A percentile compares a stretch with the other conserved stretches of the same genome.
These are phyloP conservation scores for Coracias cyanogaster DNA, from an alignment of 2,797 vertebrate species.

Conservation along the genomic window DNA sequence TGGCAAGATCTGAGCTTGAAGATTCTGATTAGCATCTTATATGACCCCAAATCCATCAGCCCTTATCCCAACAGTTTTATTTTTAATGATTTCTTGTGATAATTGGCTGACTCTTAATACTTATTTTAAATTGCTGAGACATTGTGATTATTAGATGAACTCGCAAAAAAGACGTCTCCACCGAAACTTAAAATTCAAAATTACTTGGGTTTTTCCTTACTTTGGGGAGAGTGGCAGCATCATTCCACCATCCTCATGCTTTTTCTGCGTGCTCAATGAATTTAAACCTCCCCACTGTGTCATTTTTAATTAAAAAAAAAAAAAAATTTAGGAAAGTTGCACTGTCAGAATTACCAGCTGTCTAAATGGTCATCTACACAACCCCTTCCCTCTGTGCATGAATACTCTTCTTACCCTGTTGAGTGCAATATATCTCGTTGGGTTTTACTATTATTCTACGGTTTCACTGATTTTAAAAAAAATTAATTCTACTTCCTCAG, in stretches of 20 bases:
- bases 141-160: background rate
- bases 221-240: background rate
- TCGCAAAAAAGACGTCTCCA: background rate
- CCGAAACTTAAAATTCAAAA: background rate
- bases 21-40: background rate
- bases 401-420: background rate
- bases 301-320: no score
- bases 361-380: background rate
- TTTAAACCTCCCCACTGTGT: background rate
- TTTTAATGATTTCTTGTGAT: background rate
- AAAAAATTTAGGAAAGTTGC: background rate
- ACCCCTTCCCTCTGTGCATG: background rate
- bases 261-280: background rate
- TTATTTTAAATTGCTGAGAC: background rate
- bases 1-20: background rate
- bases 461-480: background rate
- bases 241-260: background rate
- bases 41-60: background rate
- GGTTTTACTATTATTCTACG: background rate
- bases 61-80: background rate
- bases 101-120: background rate
- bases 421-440: background rate
- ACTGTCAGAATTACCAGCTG: background rate
- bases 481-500: background rate
- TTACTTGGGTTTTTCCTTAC: background rate